phyloP scores from a whole-genome alignment of 2,797 vertebrate genomes.

The Helicolenus hilgendorfi region DNA sequence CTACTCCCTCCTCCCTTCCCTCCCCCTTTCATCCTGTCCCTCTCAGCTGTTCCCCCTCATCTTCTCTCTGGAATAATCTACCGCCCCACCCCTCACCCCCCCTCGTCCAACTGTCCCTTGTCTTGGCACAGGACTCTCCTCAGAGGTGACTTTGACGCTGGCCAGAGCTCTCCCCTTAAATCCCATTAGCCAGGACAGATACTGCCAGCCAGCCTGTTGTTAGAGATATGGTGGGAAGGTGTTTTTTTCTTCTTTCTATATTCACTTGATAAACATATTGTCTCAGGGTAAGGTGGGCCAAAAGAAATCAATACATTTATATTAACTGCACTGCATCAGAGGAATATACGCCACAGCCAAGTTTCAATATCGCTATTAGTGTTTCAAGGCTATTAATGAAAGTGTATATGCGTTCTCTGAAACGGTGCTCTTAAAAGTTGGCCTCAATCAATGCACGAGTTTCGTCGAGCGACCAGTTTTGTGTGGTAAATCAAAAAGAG shows the following conservation, averaged over 20 bases:
- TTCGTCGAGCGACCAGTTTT: neutral
- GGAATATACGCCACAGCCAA: neutral
- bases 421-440: neutral
- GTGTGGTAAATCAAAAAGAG: neutral
- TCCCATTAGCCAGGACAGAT: conserved; percentile 70
- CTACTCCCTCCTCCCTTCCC: neutral
- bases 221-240: conserved; percentile 43
- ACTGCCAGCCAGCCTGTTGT: conserved; percentile 44
- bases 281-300: conserved; percentile 10
- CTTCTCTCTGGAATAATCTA: conserved; percentile 75
- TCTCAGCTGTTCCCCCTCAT: conserved; percentile 80
- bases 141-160: conserved; percentile 89
- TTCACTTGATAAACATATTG: conserved; percentile 43
- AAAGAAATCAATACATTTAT: conserved; percentile 52
- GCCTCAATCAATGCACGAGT: neutral
- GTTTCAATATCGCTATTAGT: conserved; percentile 12
- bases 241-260: conserved; percentile 11
- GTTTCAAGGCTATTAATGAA: conserved; percentile 18
- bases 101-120: conserved; percentile 66
- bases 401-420: neutral
- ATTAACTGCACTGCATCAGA: conserved; percentile 38
- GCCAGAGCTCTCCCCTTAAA: conserved; percentile 77
- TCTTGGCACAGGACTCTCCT: conserved; percentile 82
- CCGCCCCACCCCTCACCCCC: neutral
- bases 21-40: conserved; percentile 49